phyloP scores from a whole-genome alignment of 2,113 vertebrate genomes.

The Zosterops japonicus region DNA sequence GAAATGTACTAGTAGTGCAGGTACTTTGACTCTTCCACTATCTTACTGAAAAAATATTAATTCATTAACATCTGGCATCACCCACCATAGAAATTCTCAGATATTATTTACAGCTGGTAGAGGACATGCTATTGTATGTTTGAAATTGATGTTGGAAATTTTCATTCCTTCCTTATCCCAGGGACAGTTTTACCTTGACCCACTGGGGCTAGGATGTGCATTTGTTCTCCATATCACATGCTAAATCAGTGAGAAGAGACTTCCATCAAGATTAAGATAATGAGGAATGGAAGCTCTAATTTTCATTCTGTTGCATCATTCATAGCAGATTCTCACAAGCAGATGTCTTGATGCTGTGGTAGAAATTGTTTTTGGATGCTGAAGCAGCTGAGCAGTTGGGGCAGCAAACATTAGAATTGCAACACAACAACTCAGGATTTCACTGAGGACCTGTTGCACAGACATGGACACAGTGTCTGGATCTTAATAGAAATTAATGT shows the following conservation, averaged over 20 bases:
- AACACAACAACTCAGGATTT: neutral
- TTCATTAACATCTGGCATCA: neutral
- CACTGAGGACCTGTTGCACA: neutral
- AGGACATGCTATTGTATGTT: neutral
- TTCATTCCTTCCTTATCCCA: neutral
- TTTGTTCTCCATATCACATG: neutral
- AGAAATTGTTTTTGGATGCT: neutral
- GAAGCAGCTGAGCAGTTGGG: neutral
- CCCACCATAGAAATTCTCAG: neutral
- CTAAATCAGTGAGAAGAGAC: neutral
- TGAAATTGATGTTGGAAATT: neutral
- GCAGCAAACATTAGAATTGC: neutral
- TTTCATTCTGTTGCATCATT: neutral
- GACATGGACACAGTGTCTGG: neutral
- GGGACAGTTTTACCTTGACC: neutral
- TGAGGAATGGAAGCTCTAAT: neutral
- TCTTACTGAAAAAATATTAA: neutral
- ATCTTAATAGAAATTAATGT: neutral
- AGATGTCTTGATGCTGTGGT: neutral
- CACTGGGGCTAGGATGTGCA: neutral
- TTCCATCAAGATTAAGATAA: slow-evolving; percentile 1
- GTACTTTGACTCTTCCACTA: neutral
- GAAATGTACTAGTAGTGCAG: neutral
- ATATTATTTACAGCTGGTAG: neutral
- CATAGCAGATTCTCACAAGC: neutral